A percentile compares a stretch with the other conserved stretches of the same genome.
Conservation (phyloP, 2,113 vertebrate species). For the Cacatua alba region DNA sequence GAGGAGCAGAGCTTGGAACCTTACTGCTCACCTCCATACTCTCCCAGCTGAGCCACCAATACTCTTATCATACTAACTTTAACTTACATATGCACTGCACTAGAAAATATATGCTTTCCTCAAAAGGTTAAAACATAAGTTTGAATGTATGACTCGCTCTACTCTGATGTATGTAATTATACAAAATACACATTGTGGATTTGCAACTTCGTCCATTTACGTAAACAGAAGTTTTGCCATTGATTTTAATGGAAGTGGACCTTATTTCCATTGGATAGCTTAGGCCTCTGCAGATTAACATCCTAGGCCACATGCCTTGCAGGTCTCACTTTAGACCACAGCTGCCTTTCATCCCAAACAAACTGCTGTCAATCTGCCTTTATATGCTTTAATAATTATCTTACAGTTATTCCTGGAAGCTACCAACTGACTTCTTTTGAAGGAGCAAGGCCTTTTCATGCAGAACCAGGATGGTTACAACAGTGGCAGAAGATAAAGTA, state of each 20-base stretch:
- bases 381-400: background rate
- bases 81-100: background rate
- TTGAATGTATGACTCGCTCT: background rate
- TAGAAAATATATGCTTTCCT: background rate
- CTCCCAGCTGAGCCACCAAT: background rate
- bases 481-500: background rate
- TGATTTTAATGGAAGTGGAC: background rate
- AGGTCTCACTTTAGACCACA: background rate
- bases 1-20: background rate
- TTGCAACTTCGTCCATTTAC: background rate
- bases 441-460: background rate
- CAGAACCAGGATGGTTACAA: background rate
- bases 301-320: background rate
- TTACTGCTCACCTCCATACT: rapidly evolving
- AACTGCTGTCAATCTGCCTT: background rate
- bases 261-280: background rate
- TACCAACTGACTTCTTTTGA: background rate
- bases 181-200: background rate
- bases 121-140: background rate
- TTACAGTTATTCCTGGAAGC: background rate
- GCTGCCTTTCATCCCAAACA: background rate
- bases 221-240: background rate
- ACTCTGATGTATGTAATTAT: background rate
- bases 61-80: background rate
- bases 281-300: background rate